Percentiles rank a stretch among this genome's conserved stretches.
Evolutionary conservation across 2,113 vertebrate species (phyloP).

Genomic region (Trinectes maculatus): DNA sequence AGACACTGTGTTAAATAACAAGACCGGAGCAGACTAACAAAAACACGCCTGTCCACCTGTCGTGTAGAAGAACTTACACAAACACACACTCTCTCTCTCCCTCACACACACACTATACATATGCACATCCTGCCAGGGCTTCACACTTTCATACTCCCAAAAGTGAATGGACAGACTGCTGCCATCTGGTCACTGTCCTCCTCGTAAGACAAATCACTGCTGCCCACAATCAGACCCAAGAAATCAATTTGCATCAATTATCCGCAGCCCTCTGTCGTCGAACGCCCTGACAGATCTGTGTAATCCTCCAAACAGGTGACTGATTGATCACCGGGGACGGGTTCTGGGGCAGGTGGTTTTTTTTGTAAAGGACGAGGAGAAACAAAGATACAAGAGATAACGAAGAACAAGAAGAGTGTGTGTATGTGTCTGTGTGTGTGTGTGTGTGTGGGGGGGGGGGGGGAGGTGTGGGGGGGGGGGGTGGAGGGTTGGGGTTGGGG

Average conservation of each 20-base stretch:
- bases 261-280: slow-evolving; percentile 40
- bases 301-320: slow-evolving; percentile 52
- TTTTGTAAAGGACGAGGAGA: slow-evolving; percentile 9
- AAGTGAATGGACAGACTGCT: slow-evolving; percentile 54
- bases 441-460: not conserved
- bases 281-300: slow-evolving; percentile 42
- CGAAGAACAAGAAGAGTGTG: not conserved
- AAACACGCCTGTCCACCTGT: slow-evolving; percentile 65
- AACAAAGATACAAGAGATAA: not conserved
- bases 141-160: not conserved
- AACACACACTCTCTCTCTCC: slow-evolving; percentile 24
- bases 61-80: slow-evolving; percentile 4
- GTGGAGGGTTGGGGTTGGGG: not conserved
- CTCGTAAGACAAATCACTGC: slow-evolving; percentile 66
- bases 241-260: slow-evolving; percentile 75
- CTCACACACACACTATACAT: slow-evolving; percentile 12
- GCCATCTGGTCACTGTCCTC: slow-evolving; percentile 72
- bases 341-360: slow-evolving; percentile 33
- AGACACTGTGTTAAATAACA: slow-evolving; percentile 60
- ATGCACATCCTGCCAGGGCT: not conserved
- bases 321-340: slow-evolving; percentile 54
- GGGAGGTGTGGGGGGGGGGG: not conserved
- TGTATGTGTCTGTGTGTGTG: too few relatives aligned
- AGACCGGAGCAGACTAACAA: slow-evolving; percentile 53
- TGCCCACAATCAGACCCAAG: slow-evolving; percentile 42